Percentiles rank a stretch among this genome's conserved stretches.
phyloP scores from a whole-genome alignment of 2,113 vertebrate genomes.

The Gopherus evgoodei region DNA sequence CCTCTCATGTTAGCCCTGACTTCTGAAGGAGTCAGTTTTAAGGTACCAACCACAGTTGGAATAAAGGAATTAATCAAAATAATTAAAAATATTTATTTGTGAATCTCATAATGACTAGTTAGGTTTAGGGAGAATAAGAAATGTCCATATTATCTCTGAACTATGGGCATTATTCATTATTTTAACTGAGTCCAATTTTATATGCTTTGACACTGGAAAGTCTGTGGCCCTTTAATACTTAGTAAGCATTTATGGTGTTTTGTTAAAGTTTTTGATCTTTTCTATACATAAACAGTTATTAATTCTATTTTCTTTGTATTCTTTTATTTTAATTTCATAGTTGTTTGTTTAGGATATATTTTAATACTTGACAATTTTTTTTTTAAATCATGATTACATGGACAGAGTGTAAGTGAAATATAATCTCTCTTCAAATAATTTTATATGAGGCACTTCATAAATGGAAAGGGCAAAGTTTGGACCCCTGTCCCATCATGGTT shows the following conservation, averaged over 20 bases:
- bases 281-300: background rate
- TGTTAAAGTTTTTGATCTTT: background rate
- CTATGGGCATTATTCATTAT: background rate
- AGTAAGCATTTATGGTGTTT: background rate
- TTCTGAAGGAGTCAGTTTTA: slow-evolving; percentile 7
- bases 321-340: background rate
- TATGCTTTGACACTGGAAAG: slow-evolving; percentile 4
- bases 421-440: background rate
- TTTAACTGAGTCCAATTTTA: background rate
- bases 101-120: background rate
- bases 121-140: background rate
- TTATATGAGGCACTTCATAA: background rate
- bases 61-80: background rate
- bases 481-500: background rate
- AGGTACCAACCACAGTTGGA: background rate
- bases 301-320: background rate
- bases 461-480: rapidly evolving
- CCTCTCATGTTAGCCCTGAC: background rate
- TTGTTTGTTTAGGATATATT: background rate
- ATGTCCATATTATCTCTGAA: background rate
- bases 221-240: background rate
- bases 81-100: slow-evolving; percentile 18
- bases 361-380: background rate
- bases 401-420: background rate
- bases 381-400: background rate